These are phyloP conservation scores for Tricholaema leucomelas DNA, from an alignment of 2,113 vertebrate genomes.

Conservation along the genomic window DNA sequence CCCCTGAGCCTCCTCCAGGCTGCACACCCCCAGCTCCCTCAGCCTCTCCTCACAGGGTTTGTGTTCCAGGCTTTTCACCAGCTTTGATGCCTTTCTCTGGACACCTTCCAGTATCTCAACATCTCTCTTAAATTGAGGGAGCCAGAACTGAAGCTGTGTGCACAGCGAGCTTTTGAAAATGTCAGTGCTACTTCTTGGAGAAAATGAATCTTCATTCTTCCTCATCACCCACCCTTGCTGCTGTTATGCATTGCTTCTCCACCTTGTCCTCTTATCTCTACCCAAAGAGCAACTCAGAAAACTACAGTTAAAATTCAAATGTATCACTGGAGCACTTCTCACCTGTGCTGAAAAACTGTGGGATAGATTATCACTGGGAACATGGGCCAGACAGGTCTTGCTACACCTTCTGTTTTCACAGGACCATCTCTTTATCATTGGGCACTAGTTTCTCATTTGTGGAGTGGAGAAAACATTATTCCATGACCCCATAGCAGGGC, in stretches of 20 bases:
- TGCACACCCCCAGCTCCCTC: too few species aligned
- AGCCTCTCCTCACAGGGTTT: too few species aligned
- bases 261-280: background rate
- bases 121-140: too few species aligned
- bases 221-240: accelerated
- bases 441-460: background rate
- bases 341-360: background rate
- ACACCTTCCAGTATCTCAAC: too few species aligned
- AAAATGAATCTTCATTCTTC: background rate
- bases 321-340: background rate
- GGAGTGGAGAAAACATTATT: background rate
- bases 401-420: background rate
- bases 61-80: too few species aligned
- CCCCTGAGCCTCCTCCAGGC: too few species aligned
- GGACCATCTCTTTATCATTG: background rate
- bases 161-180: background rate
- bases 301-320: background rate
- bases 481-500: background rate
- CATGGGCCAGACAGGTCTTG: background rate
- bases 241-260: background rate
- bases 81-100: too few species aligned
- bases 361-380: background rate
- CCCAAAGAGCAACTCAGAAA: background rate
- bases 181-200: background rate
- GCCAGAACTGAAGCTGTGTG: too few species aligned